A percentile compares a stretch with the other conserved stretches of the same genome.
phyloP scores from a whole-genome alignment of 92 coral and sea anemone species.

The Nematostella vectensis region DNA sequence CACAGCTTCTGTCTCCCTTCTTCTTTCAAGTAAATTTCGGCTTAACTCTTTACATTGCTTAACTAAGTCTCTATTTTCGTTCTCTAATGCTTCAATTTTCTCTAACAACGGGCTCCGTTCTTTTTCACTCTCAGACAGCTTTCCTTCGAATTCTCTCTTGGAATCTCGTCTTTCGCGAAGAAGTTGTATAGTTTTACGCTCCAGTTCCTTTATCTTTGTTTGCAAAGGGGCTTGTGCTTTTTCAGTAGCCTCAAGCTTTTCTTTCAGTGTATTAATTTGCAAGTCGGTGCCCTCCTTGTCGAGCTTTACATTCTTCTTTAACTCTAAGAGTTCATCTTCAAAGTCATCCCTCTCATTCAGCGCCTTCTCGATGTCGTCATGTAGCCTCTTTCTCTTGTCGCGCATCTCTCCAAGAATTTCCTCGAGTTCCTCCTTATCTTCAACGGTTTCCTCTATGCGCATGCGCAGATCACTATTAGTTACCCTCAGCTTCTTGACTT shows the following conservation, averaged over 20 bases:
- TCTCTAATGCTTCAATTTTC: background rate
- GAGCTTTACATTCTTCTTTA: constrained; percentile 32
- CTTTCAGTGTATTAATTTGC: constrained; percentile 17
- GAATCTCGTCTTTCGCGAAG: constrained; percentile 8
- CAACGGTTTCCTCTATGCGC: constrained; percentile 41
- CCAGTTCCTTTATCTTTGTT: constrained; percentile 40
- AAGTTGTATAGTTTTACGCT: constrained; percentile 7
- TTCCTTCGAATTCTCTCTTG: constrained; percentile 20
- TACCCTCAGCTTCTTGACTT: constrained; percentile 31
- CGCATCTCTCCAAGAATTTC: constrained; percentile 60
- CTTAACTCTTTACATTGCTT: too few species aligned
- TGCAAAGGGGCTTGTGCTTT: constrained; percentile 17
- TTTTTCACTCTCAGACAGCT: constrained; percentile 22
- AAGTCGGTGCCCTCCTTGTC: constrained; percentile 9
- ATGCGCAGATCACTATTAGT: constrained; percentile 26
- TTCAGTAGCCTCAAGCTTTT: constrained; percentile 17
- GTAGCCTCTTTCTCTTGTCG: constrained; percentile 57
- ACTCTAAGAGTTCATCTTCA: constrained; percentile 53
- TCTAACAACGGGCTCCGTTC: constrained; percentile 2
- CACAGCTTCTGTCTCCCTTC: constrained; percentile 4
- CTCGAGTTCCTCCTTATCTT: constrained; percentile 79
- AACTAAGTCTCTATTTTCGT: background rate
- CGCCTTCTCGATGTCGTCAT: constrained; percentile 53
- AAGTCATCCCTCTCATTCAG: constrained; percentile 61
- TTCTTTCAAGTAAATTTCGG: background rate